Evolutionary conservation across 1,140 invertebrate genomes (phyloP).

Genomic region (Ceratina japonica): DNA sequence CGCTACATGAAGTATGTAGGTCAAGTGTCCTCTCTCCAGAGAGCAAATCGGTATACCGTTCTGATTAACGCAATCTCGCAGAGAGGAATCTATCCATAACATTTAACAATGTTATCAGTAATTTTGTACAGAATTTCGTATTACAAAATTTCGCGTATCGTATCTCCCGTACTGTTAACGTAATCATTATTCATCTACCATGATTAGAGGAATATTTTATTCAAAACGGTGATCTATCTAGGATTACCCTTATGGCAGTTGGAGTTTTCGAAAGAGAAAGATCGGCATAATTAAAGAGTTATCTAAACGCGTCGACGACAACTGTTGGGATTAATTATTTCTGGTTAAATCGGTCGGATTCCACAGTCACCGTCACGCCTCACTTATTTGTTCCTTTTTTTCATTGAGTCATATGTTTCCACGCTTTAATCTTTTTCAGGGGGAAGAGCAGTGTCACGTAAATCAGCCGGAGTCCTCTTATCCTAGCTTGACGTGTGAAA

Average conservation of each 20-base stretch:
- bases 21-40: slow-evolving; percentile 5
- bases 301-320: too few species aligned
- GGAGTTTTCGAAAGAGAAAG: too few species aligned
- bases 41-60: neutral
- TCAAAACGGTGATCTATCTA: too few species aligned
- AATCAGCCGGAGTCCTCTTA: slow-evolving; percentile 39
- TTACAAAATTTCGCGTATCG: neutral
- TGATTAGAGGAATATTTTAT: too few species aligned
- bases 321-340: slow-evolving; percentile 10
- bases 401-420: slow-evolving; percentile 24
- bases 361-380: slow-evolving; percentile 13
- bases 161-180: too few species aligned
- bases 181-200: too few species aligned
- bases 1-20: slow-evolving; percentile 24
- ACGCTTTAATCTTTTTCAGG: slow-evolving; percentile 31
- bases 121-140: neutral
- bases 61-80: slow-evolving; percentile 22
- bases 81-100: slow-evolving; percentile 1
- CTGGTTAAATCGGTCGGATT: neutral
- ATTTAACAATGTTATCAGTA: slow-evolving; percentile 31
- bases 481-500: slow-evolving; percentile 30
- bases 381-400: slow-evolving; percentile 25
- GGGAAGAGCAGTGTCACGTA: slow-evolving; percentile 26
- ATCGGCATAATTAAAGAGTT: too few species aligned
- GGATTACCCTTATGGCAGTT: too few species aligned